A percentile compares a stretch with the other conserved stretches of the same genome.
Evolutionary conservation across 2,797 vertebrate species (phyloP).

Genomic region (Scleropages formosus): DNA sequence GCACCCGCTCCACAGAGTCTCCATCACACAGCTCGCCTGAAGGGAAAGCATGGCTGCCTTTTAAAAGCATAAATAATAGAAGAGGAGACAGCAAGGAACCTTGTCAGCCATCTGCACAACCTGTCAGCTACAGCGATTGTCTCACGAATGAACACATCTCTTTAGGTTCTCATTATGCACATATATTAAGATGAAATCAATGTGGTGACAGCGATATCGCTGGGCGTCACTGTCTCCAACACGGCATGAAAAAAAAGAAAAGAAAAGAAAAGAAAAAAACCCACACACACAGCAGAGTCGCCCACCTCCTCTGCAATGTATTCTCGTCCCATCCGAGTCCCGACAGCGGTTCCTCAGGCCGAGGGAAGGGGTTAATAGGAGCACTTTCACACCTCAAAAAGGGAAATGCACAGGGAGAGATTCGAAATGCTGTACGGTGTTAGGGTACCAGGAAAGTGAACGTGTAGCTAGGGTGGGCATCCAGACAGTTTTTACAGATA

Average conservation of each 20-base stretch:
- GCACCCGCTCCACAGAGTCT: neutral
- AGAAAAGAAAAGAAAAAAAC: no score
- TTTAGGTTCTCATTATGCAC: slow-evolving; percentile 46
- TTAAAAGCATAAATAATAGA: slow-evolving; percentile 20
- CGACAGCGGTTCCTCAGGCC: neutral
- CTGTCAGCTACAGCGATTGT: slow-evolving; percentile 41
- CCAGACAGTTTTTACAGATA: no score
- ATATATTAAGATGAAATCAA: slow-evolving; percentile 47
- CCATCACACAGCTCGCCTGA: neutral
- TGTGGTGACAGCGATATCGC: slow-evolving; percentile 1
- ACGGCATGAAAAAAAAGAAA: no score
- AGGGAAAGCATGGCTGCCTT: neutral
- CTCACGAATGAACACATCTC: slow-evolving; percentile 43
- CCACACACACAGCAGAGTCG: no score
- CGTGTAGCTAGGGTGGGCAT: no score
- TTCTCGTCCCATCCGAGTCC: neutral
- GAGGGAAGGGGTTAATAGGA: neutral
- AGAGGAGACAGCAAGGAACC: slow-evolving; percentile 8
- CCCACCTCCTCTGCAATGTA: neutral
- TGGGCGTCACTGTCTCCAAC: neutral
- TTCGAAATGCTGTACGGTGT: no score
- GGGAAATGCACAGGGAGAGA: no score
- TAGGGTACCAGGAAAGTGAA: no score
- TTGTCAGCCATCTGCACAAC: slow-evolving; percentile 28
- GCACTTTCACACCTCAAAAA: no score